Base-by-base conservation (phyloP, 2,113 vertebrate species). In the Romanogobio albipinnatus region DNA sequence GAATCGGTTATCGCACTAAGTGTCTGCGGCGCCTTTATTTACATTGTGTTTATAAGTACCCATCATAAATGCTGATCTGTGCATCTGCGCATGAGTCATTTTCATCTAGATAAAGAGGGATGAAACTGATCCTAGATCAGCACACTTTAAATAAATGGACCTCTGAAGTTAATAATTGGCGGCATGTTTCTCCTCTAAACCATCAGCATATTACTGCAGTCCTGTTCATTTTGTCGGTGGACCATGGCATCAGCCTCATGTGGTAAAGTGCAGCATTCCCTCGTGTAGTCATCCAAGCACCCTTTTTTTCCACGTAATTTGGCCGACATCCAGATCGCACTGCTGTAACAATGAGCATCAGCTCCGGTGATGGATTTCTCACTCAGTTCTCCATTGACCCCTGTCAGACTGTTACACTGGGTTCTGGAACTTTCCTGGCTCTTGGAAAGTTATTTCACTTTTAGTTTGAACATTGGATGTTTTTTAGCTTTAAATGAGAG, bases 361-460 rank as follows among this genome's bases (percentile, higher is more conserved):
- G 82, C 66, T 24, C 15, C 11, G 14, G 36, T 73, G 82, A 74
- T 88, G 82, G 53, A 78, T 86, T 81, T 84, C 73, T 73, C 84
- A 70, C 76, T 81, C 49, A 6, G 49, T 66, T 53, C 33, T 78
- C 33, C 39, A 36, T 26, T 84, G 71, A 83, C 81, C 81, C 39
- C 76, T 58, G 33, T 47, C 26, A 49, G 43, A 62, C 49, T 15
- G 13, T 36, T 51, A 8, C n/a, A 29, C 59, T 68, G 49, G 47
- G 19, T 53, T 77, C 83, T 85, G 61, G 76, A 79, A 58, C 75
- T 43, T 70, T 84, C 66, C 29, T 17, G 61, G 33, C 76, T 36
- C 39, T 29, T 51, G 24, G 24, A 81, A 45, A 45, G 75, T 24
- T 43, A 8, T 36, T 49, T 49, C 39, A 64, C 14, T 4, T 29